Percentiles rank a stretch among this genome's conserved stretches.
Evolutionary conservation across 2,797 vertebrate species (phyloP).

Genomic region (Rhyacichthys aspro): DNA sequence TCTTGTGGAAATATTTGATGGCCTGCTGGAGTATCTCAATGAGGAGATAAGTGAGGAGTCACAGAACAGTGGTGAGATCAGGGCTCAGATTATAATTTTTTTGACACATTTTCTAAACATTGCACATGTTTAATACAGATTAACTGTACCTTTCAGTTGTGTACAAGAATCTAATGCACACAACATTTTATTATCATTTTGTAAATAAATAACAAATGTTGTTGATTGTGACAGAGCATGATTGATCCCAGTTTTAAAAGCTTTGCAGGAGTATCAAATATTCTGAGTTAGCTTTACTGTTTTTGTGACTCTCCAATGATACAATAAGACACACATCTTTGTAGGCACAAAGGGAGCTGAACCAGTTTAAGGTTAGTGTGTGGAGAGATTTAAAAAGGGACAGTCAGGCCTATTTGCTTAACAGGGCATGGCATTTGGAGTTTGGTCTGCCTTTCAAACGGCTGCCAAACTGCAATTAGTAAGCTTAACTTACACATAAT

Average conservation of each 20-base stretch:
- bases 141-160: no score
- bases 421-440: slow-evolving; percentile 35
- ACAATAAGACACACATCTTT: slow-evolving; percentile 6
- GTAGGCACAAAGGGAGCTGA: slow-evolving; percentile 27
- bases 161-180: no score
- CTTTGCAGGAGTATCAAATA: background rate
- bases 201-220: no score
- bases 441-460: background rate
- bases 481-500: slow-evolving; percentile 7
- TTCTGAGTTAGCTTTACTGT: slow-evolving; percentile 2
- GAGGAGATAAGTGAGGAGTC: slow-evolving; percentile 87
- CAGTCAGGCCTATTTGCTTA: slow-evolving; percentile 32
- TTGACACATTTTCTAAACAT: no score
- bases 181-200: no score
- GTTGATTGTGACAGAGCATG: no score
- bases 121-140: no score
- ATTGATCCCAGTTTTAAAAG: no score
- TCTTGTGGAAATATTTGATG: slow-evolving; percentile 96
- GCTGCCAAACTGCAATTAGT: slow-evolving; percentile 43
- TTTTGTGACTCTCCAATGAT: background rate
- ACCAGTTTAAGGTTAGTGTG: slow-evolving; percentile 20
- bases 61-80: slow-evolving; percentile 78
- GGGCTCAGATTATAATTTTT: no score
- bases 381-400: slow-evolving; percentile 22
- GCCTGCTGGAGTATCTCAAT: slow-evolving; percentile 92